Evolutionary conservation across 2,113 vertebrate species (phyloP), one percentile per base, ranked within the genome.

Genomic region (Sardina pilchardus): DNA sequence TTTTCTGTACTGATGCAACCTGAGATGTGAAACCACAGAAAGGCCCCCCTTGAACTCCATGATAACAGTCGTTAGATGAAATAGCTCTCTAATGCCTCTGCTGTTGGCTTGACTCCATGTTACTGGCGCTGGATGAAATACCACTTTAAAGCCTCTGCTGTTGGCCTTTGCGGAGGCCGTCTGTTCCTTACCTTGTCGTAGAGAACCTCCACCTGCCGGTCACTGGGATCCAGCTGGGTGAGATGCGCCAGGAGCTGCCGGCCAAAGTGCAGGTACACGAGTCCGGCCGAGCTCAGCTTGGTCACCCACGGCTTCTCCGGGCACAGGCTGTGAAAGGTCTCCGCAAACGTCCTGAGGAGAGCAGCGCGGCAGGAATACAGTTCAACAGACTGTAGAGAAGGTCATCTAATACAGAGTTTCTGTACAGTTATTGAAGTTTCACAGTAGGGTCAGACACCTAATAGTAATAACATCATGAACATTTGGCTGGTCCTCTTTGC

Each of bases 271-370:
- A 96, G 89, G 80, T 99, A 99, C 12, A 99, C 90, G 81, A 99
- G 90, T 30, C 98, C 98, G 0, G 98, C 98, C 0, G 98, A 99
- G 95, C 98, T 99, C 90, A 99, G 94, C 91, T 97, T 98, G 4
- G 98, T 99, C 88, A 93, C 94, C 97, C 98, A 99, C 0, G 95
- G 96, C 91, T 98, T 98, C 86, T 95, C 95, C 0, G 97, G 96
- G 83, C 90, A 93, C 81, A 99, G 92, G 90, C 95, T 97, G 81
- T 88, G 92, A 95, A 98, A 99, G 71, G 88, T 96, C 56, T 97
- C 96, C 0, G 86, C 3, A 87, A 99, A 99, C 14, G 95, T 96
- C 91, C 98, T 99, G 91, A 0, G 63, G 67, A 88, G 3, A 88
- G 0, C 12, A 36, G 34, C 21, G 71, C n/a, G 26, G 21, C 4